Base-by-base conservation (phyloP, 92 coral and sea anemone genomes). In the Parazoanthus atlanticus region DNA sequence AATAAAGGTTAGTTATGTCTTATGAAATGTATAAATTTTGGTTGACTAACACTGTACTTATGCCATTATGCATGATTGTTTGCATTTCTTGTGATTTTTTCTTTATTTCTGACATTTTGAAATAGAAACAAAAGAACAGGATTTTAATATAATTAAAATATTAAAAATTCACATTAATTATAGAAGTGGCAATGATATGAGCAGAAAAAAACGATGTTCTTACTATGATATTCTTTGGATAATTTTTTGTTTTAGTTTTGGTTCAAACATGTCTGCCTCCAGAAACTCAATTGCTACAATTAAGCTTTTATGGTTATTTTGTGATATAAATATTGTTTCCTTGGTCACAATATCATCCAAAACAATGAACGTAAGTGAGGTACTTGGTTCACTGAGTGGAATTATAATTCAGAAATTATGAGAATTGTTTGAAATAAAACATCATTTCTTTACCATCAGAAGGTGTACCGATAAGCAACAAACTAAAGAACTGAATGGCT, bases 111-210 rank as follows among this genome's bases (percentile, higher is more conserved):
- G 21, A 74, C 9, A 74, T 6, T 74, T 33, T 17, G 0, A 3
- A 31, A 32, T 36, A 33, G 19, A 74, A 34, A 74, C 79, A 74
- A 74, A 75, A 36, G 47, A 75, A 34, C 49, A 75, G 79, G 52
- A 36, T 13, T 8, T 73, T 46, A 46, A 46, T 46, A 75, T 75
- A 75, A 75, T 75, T 33, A 6, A 61, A 33, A 31, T 2, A 17
- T 15, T 46, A 15, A 75, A 75, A 9, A 74, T 33, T 74, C 25
- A 74, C 32, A 2, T 28, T 61, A 33, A 17, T 19, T 72, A 8
- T 15, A 19, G 30, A 32, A 74, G 79, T 74, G 30, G 41, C 25
- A 15, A 28, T 33, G 26, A 15, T 75, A 12, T 36, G 40, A n/a
- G 26, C 26, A 16, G 79, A 34, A 16, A 8, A 75, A 23, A 74